Evolutionary conservation across 2,113 vertebrate genomes (phyloP).

Genomic region (Hippolais icterina): DNA sequence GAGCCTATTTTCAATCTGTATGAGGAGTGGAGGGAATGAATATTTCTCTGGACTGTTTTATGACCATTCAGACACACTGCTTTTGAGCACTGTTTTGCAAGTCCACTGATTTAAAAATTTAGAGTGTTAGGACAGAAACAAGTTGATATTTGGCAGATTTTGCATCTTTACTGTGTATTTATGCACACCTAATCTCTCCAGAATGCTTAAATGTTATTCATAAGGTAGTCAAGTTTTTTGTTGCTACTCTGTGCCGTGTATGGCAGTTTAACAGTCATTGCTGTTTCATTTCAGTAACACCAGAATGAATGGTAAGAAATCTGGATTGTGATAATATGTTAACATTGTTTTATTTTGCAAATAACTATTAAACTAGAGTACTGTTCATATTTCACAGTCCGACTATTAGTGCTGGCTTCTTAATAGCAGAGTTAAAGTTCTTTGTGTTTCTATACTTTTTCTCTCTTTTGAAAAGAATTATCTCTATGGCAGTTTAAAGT

Average conservation of each 20-base stretch:
- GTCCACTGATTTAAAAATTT: neutral
- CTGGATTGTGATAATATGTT: neutral
- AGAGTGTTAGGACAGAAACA: neutral
- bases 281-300: neutral
- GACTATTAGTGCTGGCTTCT: neutral
- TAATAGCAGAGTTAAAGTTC: neutral
- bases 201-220: neutral
- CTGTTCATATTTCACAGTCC: neutral
- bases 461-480: neutral
- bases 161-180: neutral
- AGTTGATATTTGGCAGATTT: neutral
- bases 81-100: neutral
- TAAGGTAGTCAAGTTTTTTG: neutral
- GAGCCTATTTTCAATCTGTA: neutral
- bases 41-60: neutral
- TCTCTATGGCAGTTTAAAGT: neutral
- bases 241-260: neutral
- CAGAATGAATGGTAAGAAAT: neutral
- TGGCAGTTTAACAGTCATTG: neutral
- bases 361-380: neutral
- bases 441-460: neutral
- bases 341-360: neutral
- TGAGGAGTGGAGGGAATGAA: neutral
- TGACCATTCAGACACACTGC: neutral
- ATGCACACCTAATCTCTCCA: neutral